Evolutionary conservation across 2,113 vertebrate genomes (phyloP).

Genomic region (Tamias sibiricus): DNA sequence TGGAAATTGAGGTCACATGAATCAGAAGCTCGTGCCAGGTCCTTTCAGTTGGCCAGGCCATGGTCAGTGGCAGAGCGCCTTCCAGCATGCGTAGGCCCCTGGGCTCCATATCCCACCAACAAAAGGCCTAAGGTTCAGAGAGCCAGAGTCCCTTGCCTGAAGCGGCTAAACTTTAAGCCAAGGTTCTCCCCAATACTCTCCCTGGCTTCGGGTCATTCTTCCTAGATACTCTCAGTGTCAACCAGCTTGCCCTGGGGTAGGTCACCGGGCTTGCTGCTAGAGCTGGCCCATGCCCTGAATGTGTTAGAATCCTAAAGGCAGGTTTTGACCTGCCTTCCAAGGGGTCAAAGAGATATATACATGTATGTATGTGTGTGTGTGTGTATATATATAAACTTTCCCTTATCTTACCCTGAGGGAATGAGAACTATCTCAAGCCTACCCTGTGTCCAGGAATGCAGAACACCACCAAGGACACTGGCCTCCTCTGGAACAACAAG

Average conservation of each 20-base stretch:
- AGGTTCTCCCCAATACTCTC: background rate
- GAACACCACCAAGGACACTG: background rate
- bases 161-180: background rate
- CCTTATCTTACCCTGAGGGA: background rate
- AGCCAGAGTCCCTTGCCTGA: background rate
- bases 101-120: background rate
- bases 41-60: background rate
- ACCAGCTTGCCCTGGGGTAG: fast-evolving
- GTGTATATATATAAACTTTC: too few species aligned
- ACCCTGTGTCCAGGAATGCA: background rate
- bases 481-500: background rate
- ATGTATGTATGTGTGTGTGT: too few species aligned
- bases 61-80: background rate
- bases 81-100: too few species aligned
- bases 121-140: background rate
- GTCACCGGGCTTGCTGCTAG: background rate
- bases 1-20: too few species aligned
- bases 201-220: background rate
- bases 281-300: background rate
- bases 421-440: background rate
- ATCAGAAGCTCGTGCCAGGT: background rate
- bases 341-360: too few species aligned
- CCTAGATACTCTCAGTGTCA: background rate
- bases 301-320: background rate
- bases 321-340: background rate